These are phyloP conservation scores for Steinernema carpocapsae DNA, from an alignment of 2,888 invertebrate species.

Conservation along the genomic window DNA sequence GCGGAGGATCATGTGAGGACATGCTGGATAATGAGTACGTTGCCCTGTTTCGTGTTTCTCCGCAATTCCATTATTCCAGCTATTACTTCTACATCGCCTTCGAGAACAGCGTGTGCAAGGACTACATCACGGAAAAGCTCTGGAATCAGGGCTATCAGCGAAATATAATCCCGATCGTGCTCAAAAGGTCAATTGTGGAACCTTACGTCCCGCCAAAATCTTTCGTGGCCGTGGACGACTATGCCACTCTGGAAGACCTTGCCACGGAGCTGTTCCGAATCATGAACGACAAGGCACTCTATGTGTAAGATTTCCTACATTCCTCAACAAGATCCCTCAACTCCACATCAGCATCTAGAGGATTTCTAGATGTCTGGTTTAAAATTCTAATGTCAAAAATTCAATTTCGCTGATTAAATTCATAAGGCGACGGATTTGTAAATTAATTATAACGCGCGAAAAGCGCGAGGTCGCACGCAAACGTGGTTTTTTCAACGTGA, in stretches of 20 bases:
- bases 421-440: too few relatives aligned
- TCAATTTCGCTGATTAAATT: too few relatives aligned
- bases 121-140: slow-evolving; percentile 68
- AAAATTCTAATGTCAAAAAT: too few relatives aligned
- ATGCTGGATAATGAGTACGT: slow-evolving; percentile 60
- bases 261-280: slow-evolving; percentile 70
- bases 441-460: too few relatives aligned
- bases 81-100: slow-evolving; percentile 66
- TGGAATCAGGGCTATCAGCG: slow-evolving; percentile 64
- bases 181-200: slow-evolving; percentile 61
- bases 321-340: too few relatives aligned
- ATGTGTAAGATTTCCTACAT: slow-evolving; percentile 55
- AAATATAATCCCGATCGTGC: slow-evolving; percentile 62
- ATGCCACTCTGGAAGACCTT: slow-evolving; percentile 69
- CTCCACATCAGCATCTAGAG: too few relatives aligned
- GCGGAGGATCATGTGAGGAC: slow-evolving; percentile 54
- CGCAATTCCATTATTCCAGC: slow-evolving; percentile 46
- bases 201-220: slow-evolving; percentile 69
- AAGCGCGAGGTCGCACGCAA: too few relatives aligned
- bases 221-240: slow-evolving; percentile 72
- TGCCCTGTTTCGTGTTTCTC: background rate
- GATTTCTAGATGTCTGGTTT: too few relatives aligned
- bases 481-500: too few relatives aligned
- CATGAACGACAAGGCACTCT: slow-evolving; percentile 70
- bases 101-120: slow-evolving; percentile 66